Evolutionary conservation across 1,140 invertebrate genomes (phyloP).

Genomic region (Apis laboriosa): DNA sequence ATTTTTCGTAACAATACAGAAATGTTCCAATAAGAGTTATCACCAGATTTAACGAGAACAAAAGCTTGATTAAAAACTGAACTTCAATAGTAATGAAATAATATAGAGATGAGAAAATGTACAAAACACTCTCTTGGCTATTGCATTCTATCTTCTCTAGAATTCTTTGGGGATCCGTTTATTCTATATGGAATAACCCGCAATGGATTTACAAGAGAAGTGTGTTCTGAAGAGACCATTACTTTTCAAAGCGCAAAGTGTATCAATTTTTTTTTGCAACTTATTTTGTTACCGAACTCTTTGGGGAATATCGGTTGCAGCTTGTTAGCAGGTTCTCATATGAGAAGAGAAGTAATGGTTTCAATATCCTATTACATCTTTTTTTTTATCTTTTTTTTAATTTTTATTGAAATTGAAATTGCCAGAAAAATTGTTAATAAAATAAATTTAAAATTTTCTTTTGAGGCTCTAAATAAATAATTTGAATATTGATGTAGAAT

Average conservation of each 20-base stretch:
- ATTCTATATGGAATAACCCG: conserved; percentile 5
- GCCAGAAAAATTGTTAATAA: no score
- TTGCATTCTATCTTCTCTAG: conserved; percentile 56
- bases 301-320: neutral
- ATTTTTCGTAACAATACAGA: neutral
- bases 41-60: neutral
- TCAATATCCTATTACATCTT: no score
- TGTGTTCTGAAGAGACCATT: neutral
- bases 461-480: no score
- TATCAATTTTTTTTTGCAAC: neutral
- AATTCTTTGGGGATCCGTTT: conserved; percentile 42
- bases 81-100: conserved; percentile 15
- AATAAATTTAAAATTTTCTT: no score
- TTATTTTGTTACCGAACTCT: neutral
- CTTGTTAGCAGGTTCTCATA: neutral
- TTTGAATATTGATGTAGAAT: no score
- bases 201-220: conserved; percentile 34
- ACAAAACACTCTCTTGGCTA: conserved; percentile 34
- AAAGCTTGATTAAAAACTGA: conserved; percentile 34
- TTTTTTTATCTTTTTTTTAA: no score
- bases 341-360: no score
- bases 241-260: no score
- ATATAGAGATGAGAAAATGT: conserved; percentile 50
- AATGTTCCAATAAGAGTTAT: neutral
- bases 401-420: no score